Evolutionary conservation across 53 echinoderm and acorn worm species (phyloP), one percentile per base, ranked within the genome.

Genomic region (Holothuria scabra): DNA sequence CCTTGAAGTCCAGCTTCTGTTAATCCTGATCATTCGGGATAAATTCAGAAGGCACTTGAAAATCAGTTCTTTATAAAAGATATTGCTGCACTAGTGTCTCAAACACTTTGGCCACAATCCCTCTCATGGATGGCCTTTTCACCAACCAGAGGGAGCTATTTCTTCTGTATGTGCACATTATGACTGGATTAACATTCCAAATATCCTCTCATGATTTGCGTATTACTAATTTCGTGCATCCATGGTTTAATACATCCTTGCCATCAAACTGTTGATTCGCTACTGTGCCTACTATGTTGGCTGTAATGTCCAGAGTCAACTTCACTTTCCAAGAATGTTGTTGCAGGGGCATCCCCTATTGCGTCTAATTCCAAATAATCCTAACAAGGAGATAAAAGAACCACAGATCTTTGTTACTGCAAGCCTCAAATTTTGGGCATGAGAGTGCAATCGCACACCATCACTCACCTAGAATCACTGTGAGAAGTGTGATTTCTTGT

Each of bases 221-320:
- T 31, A 28, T 48, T 46, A 19, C 70, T 67, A 3, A 56, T 66
- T 55, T 49, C 56, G 26, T 68, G 65, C 49, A 67, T 66, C 57
- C 65, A 57, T 55, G 67, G 67, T 34, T 21, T 66, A 1, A 68
- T 70, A 67, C 26, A 25, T 22, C 28, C 26, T 22, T 64, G 1
- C 12, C n/a, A 64, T 88, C 88, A 96, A 48, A 96, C 96, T 22
- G 96, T 93, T 76, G 96, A 96, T 86, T 96, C 96, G 67, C 97
- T 93, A 81, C 94, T 97, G 81, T 94, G 94, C 65, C 92, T 87
- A 83, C 99, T 99, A 81, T 94, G 90, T 80, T 93, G 91, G 81
- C 99, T 99, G 58, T 90, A 94, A 86, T 97, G 92, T 49, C 99
- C 99, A n/a, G 99, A 99, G 85, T 99, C 99, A 67, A 99, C 91